A percentile compares a stretch with the other conserved stretches of the same genome.
Conservation (phyloP, 2,113 vertebrate genomes). For the Clupea harengus region DNA sequence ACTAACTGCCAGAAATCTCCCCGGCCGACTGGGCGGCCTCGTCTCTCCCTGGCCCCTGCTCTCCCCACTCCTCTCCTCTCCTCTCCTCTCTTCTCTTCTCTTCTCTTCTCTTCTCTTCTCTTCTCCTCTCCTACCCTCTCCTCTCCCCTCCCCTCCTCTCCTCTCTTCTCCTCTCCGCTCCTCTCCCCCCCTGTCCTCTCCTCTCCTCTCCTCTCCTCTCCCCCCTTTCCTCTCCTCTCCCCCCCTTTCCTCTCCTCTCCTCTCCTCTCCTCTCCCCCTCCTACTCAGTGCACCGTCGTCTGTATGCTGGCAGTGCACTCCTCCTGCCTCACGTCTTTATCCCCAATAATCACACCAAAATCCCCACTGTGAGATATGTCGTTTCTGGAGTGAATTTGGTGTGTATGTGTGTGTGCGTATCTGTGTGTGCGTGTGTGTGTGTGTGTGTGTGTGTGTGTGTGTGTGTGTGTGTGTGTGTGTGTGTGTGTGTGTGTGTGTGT, state of each 20-base stretch:
- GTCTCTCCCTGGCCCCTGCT: background rate
- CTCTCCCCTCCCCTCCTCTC: too few species aligned
- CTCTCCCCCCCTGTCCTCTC: too few species aligned
- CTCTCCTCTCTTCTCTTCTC: background rate
- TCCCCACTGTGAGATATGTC: background rate
- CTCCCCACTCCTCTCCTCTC: background rate
- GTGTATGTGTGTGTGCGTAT: background rate
- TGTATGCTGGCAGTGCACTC: background rate
- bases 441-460: conserved; percentile 6
- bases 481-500: background rate
- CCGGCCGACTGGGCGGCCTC: background rate
- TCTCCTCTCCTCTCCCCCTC: too few species aligned
- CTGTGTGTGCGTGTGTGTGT: conserved; percentile 8
- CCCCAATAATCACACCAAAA: background rate
- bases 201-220: background rate
- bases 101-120: background rate
- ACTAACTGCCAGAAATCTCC: conserved; percentile 8
- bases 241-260: background rate
- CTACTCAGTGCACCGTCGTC: background rate
- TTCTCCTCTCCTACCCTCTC: too few species aligned
- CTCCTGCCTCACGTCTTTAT: background rate
- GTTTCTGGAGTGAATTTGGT: background rate
- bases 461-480: background rate
- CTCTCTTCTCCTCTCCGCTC: too few species aligned
- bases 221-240: background rate